Evolutionary conservation across 2,797 vertebrate species (phyloP), one percentile per base, ranked within the genome.

Genomic region (Pangasius krempfi): DNA sequence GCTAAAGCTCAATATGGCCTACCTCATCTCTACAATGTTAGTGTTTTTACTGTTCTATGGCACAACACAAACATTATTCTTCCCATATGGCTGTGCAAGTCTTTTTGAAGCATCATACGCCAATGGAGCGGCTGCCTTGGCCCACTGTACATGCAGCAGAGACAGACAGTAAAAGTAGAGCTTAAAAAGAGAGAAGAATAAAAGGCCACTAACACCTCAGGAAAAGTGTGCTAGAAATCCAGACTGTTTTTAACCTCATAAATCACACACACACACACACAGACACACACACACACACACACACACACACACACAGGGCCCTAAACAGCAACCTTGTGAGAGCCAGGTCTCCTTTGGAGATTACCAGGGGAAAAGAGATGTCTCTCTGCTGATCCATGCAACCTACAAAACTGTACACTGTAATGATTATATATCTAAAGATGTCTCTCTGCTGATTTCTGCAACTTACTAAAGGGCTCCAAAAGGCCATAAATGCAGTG

Each of bases 351-450:
- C 93, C 93, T 94, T 94, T 94, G 94, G 93, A 93, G 92, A 93
- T 93, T 94, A 93, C 91, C 75, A 92, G 93, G 12, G 94, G 93
- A 95, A 91, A 92, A 88, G 25, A 66, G 40, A 84, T 30, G 9
- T 84, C 82, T 68, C 60, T 33, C 16, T 68, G 44, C 8, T 22
- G 62, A 52, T 68, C 27, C 18, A 33, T 84, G 44, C n/a, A 68
- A 52, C 62, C 62, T 30, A 84, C 82, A 66, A 84, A 68, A 87
- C 92, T 92, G 91, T 89, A 93, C 93, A 92, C 94, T 95, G 93
- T 90, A 87, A 95, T 95, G 94, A 95, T 94, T 93, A 95, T 93
- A 94, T 89, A 93, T 93, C 92, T 93, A 93, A 94, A 95, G 92
- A 94, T 94, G 93, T 95, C 94, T 92, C 90, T 90, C 75, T 89